Evolutionary conservation across 2,888 invertebrate species (phyloP), one percentile per base, ranked within the genome.

Genomic region (Spicauda simplicius): DNA sequence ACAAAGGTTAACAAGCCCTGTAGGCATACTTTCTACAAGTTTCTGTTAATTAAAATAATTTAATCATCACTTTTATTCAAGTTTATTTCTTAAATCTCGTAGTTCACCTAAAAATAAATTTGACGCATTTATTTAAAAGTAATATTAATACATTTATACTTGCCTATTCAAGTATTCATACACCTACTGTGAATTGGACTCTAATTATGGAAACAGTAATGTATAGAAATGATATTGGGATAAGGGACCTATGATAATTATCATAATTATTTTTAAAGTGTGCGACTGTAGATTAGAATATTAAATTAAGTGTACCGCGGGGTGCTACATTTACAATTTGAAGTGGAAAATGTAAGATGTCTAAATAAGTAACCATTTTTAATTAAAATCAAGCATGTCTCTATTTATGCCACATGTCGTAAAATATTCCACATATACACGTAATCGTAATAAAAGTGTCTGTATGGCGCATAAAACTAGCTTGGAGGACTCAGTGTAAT

Each of bases 161-260:
- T 16, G 14, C 6, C 16, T 48, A 48, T 16, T 16, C 16, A 48
- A 48, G 25, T 5, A 25, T 48, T 7, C n/a, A 16, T n/a, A 48
- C 48, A 48, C 48, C 16, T 14, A 41, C 41, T 41, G 41, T 41
- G 41, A 48, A 48, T 16, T 16, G 16, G 16, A 48, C 48, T 48
- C 16, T 48, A 48, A 48, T 48, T 16, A 16, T n/a, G 16, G 6
- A 48, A 48, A 7, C 14, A 48, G 48, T 48, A n/a, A 30, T 25
- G 25, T 4, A 25, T 25, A 25, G 25, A 25, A 25, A 25, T 25
- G 2, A 25, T 25, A 33, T 14, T 33, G 16, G 33, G 14, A 33
- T 55, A n/a, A 54, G 14, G 55, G 12, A 8, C 55, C 11, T 55
- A 59, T 48, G 48, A 20, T 25, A 48, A 59, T 20, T 58, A 45